A percentile compares a stretch with the other conserved stretches of the same genome.
Evolutionary conservation across 2,888 invertebrate species (phyloP).

Genomic region (Microctonus hyperodae): DNA sequence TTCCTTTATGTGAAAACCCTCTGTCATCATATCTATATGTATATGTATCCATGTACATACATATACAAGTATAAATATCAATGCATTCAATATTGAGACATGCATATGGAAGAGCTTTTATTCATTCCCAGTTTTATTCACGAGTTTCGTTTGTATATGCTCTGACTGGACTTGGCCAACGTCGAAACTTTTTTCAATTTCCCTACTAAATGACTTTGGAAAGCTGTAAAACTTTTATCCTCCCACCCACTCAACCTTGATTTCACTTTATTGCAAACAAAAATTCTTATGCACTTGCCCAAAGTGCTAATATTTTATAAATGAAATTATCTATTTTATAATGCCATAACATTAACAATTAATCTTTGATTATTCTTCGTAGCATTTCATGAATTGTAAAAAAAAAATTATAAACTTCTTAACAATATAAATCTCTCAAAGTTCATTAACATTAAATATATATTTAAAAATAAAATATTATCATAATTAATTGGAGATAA

Average conservation of each 20-base stretch:
- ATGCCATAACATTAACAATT: neutral
- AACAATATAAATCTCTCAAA: neutral
- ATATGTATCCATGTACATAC: too few relatives aligned
- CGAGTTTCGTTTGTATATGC: conserved; percentile 22
- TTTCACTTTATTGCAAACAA: neutral
- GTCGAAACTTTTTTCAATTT: conserved; percentile 2
- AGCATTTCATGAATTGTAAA: neutral
- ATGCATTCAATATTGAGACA: conserved; percentile 29
- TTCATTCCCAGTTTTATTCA: conserved; percentile 28
- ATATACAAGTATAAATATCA: conserved; percentile 10
- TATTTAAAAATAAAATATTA: neutral
- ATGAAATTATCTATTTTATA: neutral
- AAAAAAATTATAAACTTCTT: neutral
- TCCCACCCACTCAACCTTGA: neutral
- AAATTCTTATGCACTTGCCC: neutral
- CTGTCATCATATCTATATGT: neutral
- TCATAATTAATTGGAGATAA: neutral
- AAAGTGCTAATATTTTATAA: neutral
- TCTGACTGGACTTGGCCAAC: neutral
- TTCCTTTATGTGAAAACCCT: neutral
- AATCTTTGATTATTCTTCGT: neutral
- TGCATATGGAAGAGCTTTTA: conserved; percentile 33
- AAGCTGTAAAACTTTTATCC: conserved; percentile 1
- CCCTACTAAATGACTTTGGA: conserved; percentile 1
- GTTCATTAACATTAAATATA: neutral